Evolutionary conservation across 2,888 invertebrate genomes (phyloP).

Genomic region (Clanis bilineata): DNA sequence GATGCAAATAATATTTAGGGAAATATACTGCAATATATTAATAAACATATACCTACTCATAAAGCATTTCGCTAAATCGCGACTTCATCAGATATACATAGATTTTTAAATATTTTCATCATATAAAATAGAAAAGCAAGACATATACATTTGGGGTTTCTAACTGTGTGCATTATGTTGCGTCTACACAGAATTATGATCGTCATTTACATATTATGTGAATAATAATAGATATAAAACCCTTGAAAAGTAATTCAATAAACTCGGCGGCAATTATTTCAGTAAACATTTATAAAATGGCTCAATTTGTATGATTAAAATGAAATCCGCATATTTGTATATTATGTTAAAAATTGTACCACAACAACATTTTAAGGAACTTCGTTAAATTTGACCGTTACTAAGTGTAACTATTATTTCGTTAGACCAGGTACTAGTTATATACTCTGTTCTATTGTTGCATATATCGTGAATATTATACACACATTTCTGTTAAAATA

Average conservation of each 20-base stretch:
- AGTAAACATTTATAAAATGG: constrained; percentile 13
- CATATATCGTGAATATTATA: background rate
- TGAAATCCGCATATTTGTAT: constrained; percentile 35
- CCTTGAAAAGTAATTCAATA: constrained; percentile 11
- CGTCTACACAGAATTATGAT: background rate
- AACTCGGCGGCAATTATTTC: background rate
- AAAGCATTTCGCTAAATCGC: background rate
- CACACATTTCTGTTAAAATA: background rate
- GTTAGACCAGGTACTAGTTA: constrained; percentile 26
- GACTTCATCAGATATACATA: too few relatives aligned
- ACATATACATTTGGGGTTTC: constrained; percentile 21
- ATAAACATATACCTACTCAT: background rate
- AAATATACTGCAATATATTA: background rate
- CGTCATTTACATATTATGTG: background rate
- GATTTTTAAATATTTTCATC: background rate
- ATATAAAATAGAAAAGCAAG: constrained; percentile 17
- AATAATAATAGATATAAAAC: constrained; percentile 10
- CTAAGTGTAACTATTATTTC: constrained; percentile 17
- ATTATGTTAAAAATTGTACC: constrained; percentile 55
- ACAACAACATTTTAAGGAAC: constrained; percentile 67
- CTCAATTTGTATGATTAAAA: constrained; percentile 10
- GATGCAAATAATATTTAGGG: background rate
- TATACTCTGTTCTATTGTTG: constrained; percentile 21
- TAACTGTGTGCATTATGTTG: constrained; percentile 4
- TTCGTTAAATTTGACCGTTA: constrained; percentile 40